Evolutionary conservation across 2,888 invertebrate genomes (phyloP).

Genomic region (Pocota personata): DNA sequence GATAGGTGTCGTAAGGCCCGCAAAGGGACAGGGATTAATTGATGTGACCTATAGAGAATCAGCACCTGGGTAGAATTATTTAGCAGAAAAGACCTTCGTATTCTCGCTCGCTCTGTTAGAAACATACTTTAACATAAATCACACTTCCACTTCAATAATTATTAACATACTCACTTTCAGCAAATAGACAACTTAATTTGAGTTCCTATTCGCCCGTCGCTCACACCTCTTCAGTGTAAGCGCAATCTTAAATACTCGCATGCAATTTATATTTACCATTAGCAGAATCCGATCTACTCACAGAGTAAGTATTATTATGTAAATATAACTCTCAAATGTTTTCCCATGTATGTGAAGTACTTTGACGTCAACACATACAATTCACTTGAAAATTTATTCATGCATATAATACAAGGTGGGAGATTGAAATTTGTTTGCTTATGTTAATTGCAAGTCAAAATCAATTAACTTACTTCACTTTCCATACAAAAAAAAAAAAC

Average conservation of each 20-base stretch:
- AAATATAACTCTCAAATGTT: slow-evolving; percentile 32
- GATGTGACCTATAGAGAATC: no score
- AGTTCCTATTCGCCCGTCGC: not conserved
- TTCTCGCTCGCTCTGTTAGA: no score
- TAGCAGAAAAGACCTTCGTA: no score
- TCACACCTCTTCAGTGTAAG: not conserved
- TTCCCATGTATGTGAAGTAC: slow-evolving; percentile 24
- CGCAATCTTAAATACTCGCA: not conserved
- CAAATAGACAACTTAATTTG: not conserved
- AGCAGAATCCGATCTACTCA: not conserved
- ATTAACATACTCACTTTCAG: not conserved
- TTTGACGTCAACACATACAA: not conserved
- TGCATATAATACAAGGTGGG: slow-evolving; percentile 39
- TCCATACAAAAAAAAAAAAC: not conserved
- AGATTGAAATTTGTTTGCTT: slow-evolving; percentile 47
- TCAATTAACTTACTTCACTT: slow-evolving; percentile 32
- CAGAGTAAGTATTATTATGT: slow-evolving; percentile 18
- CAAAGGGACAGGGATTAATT: no score
- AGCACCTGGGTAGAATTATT: no score
- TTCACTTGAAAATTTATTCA: slow-evolving; percentile 25
- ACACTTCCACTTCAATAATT: not conserved
- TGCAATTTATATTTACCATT: not conserved
- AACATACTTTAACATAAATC: no score
- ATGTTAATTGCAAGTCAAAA: slow-evolving; percentile 63
- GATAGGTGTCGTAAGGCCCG: no score